A percentile compares a stretch with the other conserved stretches of the same genome.
These are phyloP conservation scores for Apolygus lucorum DNA, from an alignment of 1,140 invertebrate species.

Conservation along the genomic window DNA sequence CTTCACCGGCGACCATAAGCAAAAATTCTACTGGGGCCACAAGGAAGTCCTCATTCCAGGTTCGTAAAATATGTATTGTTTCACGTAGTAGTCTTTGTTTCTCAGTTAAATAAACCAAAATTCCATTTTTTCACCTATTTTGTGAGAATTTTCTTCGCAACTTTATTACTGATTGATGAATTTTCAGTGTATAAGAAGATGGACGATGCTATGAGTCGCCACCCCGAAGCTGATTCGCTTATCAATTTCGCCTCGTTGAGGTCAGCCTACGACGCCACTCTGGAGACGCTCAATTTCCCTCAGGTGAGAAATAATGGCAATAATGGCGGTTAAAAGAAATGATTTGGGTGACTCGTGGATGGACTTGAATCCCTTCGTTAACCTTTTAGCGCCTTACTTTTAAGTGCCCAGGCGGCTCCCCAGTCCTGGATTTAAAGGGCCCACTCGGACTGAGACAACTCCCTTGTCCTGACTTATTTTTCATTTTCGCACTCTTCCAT, in stretches of 20 bases:
- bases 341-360: too few relatives aligned
- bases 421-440: too few relatives aligned
- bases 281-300: conserved; percentile 85
- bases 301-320: too few relatives aligned
- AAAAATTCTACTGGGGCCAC: conserved; percentile 99
- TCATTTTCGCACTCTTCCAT: too few relatives aligned
- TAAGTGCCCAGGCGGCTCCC: too few relatives aligned
- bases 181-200: conserved; percentile 93
- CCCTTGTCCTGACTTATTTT: too few relatives aligned
- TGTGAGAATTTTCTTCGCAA: conserved; percentile 12
- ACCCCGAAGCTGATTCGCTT: conserved; percentile 89
- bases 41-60: conserved; percentile 89
- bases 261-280: conserved; percentile 94
- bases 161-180: conserved; percentile 37
- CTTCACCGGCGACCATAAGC: conserved; percentile 96
- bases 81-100: neutral
- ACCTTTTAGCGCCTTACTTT: too few relatives aligned
- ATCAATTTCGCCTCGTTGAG: conserved; percentile 98
- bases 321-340: too few relatives aligned
- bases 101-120: too few relatives aligned
- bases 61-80: conserved; percentile 28
- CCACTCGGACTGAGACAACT: too few relatives aligned
- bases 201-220: conserved; percentile 91
- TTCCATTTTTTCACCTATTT: neutral
- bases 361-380: too few relatives aligned